Evolutionary conservation across 1,140 invertebrate genomes (phyloP), one percentile per base, ranked within the genome.

Genomic region (Megalopta genalis): DNA sequence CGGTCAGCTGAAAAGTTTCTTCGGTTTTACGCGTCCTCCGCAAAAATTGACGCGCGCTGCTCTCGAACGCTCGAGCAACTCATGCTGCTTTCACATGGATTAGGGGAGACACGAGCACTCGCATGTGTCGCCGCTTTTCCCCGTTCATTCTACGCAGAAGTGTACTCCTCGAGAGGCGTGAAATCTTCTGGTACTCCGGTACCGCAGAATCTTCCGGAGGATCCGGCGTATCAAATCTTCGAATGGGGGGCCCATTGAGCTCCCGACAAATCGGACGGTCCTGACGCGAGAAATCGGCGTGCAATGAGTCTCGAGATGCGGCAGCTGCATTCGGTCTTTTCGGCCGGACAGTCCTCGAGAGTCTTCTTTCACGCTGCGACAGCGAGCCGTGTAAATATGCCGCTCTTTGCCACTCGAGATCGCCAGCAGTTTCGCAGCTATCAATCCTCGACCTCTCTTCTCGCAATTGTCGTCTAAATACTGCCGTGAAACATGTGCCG

Each of bases 111-210:
- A 12, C 42, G 60, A 66, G 62, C 64, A 57, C 65, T 23, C 21
- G 27, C 42, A 32, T 69, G 32, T 64, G 27, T 21, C 39, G n/a
- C 23, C 59, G 62, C 52, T 10, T n/a, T n/a, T 39, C 46, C n/a
- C 25, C 62, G 39, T 72, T 16, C 46, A 71, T 54, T 46, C 66
- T 16, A 23, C 39, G n/a, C 37, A 37, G 32, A 76, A 65, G 52
- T 75, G 76, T 69, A 49, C 59, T 79, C 46, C 62, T 87, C 72
- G 73, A 87, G 86, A 86, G 84, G 82, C 86, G 84, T 87, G 79
- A 87, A 87, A 87, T 84, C 75, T 64, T 84, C 65, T 46, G 75
- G 57, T 74, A 32, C 32, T 14, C 64, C 62, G 67, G 69, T 57
- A 25, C 32, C 67, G 59, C 69, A 14, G 64, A 18, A 77, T 81